Base-by-base conservation (phyloP, 2,888 invertebrate species). In the Pseudococcus viburni region DNA sequence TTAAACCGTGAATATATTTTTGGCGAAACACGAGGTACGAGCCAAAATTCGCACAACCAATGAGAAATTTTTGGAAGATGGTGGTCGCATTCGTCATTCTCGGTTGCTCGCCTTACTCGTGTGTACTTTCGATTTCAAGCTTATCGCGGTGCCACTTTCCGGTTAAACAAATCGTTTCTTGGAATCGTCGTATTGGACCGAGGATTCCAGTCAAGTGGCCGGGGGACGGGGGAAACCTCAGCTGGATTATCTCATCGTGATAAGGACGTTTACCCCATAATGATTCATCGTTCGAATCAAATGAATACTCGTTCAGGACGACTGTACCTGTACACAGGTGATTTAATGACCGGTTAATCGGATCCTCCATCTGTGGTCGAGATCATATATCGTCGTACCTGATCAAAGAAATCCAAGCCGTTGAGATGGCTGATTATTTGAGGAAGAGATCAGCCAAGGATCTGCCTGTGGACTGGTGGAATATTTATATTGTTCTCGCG, bases 1-100 rank as follows among this genome's bases (percentile, higher is more conserved):
- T 77, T 39, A 42, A 17, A 77, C 77, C 77, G 17, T 17, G 77
- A 39, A 42, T 77, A 77, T 77, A 77, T 77, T 77, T 77, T 77
- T 77, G 77, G 33, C 55, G n/a, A 55, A 55, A 77, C n/a, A 77
- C 42, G 77, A 77, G 26, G 26, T 26, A n/a, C 39, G 39, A 77
- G 77, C 77, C 33, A 77, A 77, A 39, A 68, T 77, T 77, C 77
- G 77, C 77, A 42, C 77, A 42, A n/a, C 39, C 26, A 4, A 68
- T 26, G 68, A 68, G 68, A 15, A 12, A 26, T 15, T 68, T 68
- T 68, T 68, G 68, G 26, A 11, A 22, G 26, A 26, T 26, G 22
- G 68, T 68, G 12, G 4, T 51, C 15, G 15, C 12, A 51, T 51
- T 8, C 55, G 17, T 3, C 5, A n/a, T n/a, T 4, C n/a, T n/a